Base-by-base conservation (phyloP, 2,113 vertebrate genomes). In the Plecotus auritus region DNA sequence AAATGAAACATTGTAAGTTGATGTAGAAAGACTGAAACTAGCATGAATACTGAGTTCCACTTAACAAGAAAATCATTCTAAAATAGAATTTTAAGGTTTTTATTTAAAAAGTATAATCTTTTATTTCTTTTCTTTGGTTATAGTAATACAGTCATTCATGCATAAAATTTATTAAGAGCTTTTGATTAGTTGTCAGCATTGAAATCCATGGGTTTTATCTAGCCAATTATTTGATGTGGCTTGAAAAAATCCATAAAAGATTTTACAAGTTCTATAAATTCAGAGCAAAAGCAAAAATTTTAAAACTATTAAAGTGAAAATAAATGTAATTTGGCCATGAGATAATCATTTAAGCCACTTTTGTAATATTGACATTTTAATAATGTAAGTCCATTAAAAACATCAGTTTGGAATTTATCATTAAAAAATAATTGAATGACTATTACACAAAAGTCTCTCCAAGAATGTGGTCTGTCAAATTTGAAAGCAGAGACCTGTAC, bases 371-470 rank as follows among this genome's bases (percentile, higher is more conserved):
- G 56, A 85, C 17, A 5, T 49, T 84, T 96, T 88, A 85, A 67
- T 93, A 72, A 85, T 51, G 14, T 59, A 88, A 88, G 35, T 78
- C 42, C 69, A 14, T 88, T 81, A 78, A 94, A 93, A 93, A 51
- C 1, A 86, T 88, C 28, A n/a, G 2, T 92, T 96, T 93, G 78
- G 91, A 94, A 66, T 90, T 54, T 91, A 77, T 90, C 23, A 82
- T 82, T 84, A n/a, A 82, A 76, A 47, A 30, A 22, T 54, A 81
- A 26, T 61, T 49, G n/a, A 88, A 81, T 69, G 4, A 7, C 1
- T 89, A 3, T 42, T 84, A 81, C 49, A 11, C 4, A 81, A 17
- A 90, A 96, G 13, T 0, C 3, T 59, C 56, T 93, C n/a, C 61
- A 54, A 94, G 30, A 88, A n/a, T 89, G 61, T 78, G 66, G 9